A percentile compares a stretch with the other conserved stretches of the same genome.
Conservation (phyloP, 2,797 vertebrate species). For the Melanotaenia nigrans region DNA sequence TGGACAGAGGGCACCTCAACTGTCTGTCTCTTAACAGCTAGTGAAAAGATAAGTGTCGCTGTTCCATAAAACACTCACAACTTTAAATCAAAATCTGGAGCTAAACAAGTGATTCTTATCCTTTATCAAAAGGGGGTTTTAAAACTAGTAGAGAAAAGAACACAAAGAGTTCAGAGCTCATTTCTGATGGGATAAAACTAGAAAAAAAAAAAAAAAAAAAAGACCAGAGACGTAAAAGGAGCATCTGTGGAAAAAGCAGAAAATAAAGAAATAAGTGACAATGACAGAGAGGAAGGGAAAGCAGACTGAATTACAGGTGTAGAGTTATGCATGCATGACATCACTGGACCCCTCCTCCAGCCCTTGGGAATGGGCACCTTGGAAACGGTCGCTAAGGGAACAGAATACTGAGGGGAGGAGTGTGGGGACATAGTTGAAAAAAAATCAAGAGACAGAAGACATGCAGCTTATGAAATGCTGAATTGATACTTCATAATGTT, state of each 20-base stretch:
- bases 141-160: slow-evolving; percentile 7
- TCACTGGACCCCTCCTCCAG: slow-evolving; percentile 80
- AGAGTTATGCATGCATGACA: slow-evolving; percentile 83
- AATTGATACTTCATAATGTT: slow-evolving; percentile 14
- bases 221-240: slow-evolving; percentile 6
- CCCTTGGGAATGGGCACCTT: slow-evolving; percentile 80
- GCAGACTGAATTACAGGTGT: slow-evolving; percentile 79
- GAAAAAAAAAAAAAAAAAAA: background rate
- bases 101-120: slow-evolving; percentile 37
- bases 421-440: slow-evolving; percentile 35
- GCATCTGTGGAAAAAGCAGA: slow-evolving; percentile 2
- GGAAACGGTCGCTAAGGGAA: slow-evolving; percentile 87
- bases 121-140: slow-evolving; percentile 39
- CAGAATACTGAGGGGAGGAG: slow-evolving; percentile 58
- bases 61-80: slow-evolving; percentile 32
- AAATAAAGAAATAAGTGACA: slow-evolving; percentile 37
- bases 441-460: slow-evolving; percentile 37
- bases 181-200: background rate
- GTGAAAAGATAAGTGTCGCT: slow-evolving; percentile 61
- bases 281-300: slow-evolving; percentile 39
- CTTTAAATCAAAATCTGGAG: slow-evolving; percentile 32
- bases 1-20: slow-evolving; percentile 70
- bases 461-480: slow-evolving; percentile 36
- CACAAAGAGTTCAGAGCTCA: background rate
- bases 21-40: slow-evolving; percentile 66